phyloP scores from a whole-genome alignment of 2,888 invertebrate species.

The Nephrotoma flavescens region DNA sequence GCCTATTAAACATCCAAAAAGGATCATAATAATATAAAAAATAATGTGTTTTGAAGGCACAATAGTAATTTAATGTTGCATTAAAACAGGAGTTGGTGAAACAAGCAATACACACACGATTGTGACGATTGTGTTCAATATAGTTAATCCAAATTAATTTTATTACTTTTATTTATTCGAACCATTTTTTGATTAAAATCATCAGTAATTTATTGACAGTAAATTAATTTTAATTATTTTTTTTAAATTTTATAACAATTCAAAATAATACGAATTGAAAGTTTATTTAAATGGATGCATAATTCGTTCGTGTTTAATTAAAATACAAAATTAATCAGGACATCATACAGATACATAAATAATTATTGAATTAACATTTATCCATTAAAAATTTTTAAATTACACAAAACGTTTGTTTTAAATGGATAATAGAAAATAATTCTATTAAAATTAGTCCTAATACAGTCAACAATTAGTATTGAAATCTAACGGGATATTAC shows the following conservation, averaged over 20 bases:
- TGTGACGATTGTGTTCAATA: background rate
- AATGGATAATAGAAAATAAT: too few species aligned
- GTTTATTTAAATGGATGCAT: too few species aligned
- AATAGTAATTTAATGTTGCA: background rate
- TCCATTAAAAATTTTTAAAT: too few species aligned
- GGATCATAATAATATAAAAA: background rate
- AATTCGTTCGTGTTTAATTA: too few species aligned
- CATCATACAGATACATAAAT: too few species aligned
- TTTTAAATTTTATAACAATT: background rate
- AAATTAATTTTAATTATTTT: background rate
- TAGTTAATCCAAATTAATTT: background rate
- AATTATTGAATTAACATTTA: too few species aligned
- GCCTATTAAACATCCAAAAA: too few species aligned
- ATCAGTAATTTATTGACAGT: background rate
- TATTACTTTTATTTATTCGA: background rate
- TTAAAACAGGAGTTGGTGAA: background rate
- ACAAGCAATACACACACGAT: background rate
- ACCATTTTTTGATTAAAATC: background rate
- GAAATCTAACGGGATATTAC: too few species aligned
- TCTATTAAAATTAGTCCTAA: too few species aligned
- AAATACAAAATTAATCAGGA: too few species aligned
- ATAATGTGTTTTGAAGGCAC: background rate
- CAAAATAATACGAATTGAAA: background rate
- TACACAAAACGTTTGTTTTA: too few species aligned
- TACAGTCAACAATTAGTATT: too few species aligned